Evolutionary conservation across 2,797 vertebrate genomes (phyloP).

Genomic region (Psittacula echo): DNA sequence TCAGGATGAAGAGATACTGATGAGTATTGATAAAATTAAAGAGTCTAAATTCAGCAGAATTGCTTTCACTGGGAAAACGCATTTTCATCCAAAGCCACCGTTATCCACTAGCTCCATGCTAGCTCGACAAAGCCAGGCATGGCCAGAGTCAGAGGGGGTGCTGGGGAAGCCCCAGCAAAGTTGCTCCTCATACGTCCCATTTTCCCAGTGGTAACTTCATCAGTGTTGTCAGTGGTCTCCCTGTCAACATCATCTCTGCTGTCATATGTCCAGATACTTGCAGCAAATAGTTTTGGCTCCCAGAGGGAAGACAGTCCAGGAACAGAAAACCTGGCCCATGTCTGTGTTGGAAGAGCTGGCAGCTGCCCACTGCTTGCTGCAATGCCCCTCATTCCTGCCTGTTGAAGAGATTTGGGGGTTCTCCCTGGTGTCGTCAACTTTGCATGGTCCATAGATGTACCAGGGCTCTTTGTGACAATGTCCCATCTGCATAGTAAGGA

Average conservation of each 20-base stretch:
- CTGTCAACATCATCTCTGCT: background rate
- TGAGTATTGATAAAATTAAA: slow-evolving; percentile 70
- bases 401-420: background rate
- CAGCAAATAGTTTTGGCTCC: background rate
- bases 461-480: background rate
- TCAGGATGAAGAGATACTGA: slow-evolving; percentile 68
- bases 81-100: background rate
- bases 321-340: background rate
- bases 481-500: background rate
- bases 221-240: background rate
- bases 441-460: fast-evolving
- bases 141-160: background rate
- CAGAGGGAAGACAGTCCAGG: background rate
- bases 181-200: background rate
- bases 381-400: background rate
- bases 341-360: background rate
- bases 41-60: slow-evolving; percentile 57
- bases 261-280: background rate
- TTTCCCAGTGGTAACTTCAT: background rate
- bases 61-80: background rate
- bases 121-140: background rate
- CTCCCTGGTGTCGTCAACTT: background rate
- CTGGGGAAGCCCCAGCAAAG: background rate
- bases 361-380: background rate
- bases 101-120: background rate